Conservation (phyloP, 2,888 invertebrate genomes). For the Euphydryas editha region DNA sequence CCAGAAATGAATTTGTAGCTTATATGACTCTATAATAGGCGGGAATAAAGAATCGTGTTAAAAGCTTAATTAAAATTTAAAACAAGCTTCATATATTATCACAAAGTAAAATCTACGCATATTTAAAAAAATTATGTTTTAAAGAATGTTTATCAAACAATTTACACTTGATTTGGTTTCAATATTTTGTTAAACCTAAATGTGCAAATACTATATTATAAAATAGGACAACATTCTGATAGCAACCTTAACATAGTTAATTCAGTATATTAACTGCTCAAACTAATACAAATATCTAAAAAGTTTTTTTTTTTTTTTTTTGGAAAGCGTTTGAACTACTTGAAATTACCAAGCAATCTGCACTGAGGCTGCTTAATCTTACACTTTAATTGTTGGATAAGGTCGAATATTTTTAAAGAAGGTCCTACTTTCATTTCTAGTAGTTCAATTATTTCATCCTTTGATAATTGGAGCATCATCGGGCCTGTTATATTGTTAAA, state of each 20-base stretch:
- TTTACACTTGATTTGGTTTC: constrained; percentile 6
- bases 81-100: neutral
- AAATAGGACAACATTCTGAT: constrained; percentile 3
- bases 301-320: constrained; percentile 26
- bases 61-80: neutral
- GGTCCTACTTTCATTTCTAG: constrained; percentile 98
- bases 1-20: constrained; percentile 9
- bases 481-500: constrained; percentile 91
- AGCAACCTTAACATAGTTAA: constrained; percentile 1
- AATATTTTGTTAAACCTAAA: neutral
- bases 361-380: constrained; percentile 91
- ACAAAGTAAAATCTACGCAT: neutral
- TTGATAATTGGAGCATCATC: constrained; percentile 90
- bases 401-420: constrained; percentile 95
- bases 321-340: constrained; percentile 47
- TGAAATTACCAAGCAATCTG: constrained; percentile 62
- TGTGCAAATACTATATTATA: constrained; percentile 12
- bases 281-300: constrained; percentile 19
- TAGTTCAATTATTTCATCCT: constrained; percentile 95
- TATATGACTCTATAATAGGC: neutral
- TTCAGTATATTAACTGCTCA: constrained; percentile 11
- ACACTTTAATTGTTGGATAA: constrained; percentile 95
- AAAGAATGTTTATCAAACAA: neutral
- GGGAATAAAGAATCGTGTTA: neutral
- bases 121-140: neutral